phyloP scores from a whole-genome alignment of 1,140 invertebrate species.

The Euwallacea fornicatus region DNA sequence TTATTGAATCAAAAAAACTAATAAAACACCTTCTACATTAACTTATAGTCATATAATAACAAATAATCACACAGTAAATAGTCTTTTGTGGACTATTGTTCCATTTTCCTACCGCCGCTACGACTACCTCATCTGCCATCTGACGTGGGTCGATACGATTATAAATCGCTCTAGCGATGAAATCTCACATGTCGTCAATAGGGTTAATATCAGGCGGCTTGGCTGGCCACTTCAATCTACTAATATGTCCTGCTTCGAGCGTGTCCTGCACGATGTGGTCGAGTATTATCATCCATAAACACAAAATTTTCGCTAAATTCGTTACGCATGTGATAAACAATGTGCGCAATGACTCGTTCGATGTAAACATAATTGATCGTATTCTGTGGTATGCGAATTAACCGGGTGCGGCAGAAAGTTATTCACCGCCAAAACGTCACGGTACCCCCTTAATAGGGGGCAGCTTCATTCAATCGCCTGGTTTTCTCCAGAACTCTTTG shows the following conservation, averaged over 20 bases:
- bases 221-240: conserved; percentile 18
- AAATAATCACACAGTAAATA: too few relatives aligned
- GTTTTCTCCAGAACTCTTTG: conserved; percentile 11
- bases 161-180: conserved; percentile 3
- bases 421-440: conserved; percentile 18
- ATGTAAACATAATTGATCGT: conserved; percentile 3
- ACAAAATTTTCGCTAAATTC: conserved; percentile 21
- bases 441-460: conserved; percentile 53
- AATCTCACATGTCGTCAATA: conserved; percentile 28
- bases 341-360: conserved; percentile 17
- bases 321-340: conserved; percentile 16
- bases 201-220: conserved; percentile 7
- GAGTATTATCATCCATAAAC: conserved; percentile 21
- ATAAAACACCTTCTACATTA: too few relatives aligned
- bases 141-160: background rate
- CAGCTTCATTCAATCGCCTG: conserved; percentile 43
- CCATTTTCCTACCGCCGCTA: conserved; percentile 15
- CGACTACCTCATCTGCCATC: conserved; percentile 19
- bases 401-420: conserved; percentile 5
- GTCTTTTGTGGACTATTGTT: conserved; percentile 24
- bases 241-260: conserved; percentile 21
- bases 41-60: too few relatives aligned
- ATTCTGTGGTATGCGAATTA: conserved; percentile 15
- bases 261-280: conserved; percentile 25
- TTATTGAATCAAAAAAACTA: too few relatives aligned